phyloP scores from a whole-genome alignment of 2,888 invertebrate species.

The Exephanes ischioxanthus region DNA sequence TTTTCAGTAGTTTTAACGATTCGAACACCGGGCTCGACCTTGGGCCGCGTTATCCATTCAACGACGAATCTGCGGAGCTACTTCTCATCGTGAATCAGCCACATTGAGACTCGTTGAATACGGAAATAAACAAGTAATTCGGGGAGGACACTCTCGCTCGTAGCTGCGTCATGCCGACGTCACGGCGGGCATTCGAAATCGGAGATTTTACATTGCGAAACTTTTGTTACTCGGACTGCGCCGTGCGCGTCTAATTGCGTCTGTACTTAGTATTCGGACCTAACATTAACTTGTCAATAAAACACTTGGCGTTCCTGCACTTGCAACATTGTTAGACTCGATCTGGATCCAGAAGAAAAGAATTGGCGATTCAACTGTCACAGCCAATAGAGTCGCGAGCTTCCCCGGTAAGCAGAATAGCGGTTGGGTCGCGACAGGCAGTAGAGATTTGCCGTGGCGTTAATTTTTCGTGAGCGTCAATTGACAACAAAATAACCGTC shows the following conservation, averaged over 20 bases:
- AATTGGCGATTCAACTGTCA: neutral
- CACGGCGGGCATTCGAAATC: constrained; percentile 53
- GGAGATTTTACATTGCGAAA: constrained; percentile 18
- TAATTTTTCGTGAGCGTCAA: too few species aligned
- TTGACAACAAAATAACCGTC: too few species aligned
- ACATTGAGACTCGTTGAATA: constrained; percentile 15
- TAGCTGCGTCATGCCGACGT: constrained; percentile 55
- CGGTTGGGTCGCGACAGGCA: neutral
- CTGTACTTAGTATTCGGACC: neutral
- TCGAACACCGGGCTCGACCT: too few species aligned
- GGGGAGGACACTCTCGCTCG: constrained; percentile 1
- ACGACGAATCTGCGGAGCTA: neutral
- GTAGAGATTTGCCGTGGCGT: too few species aligned
- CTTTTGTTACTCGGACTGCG: neutral
- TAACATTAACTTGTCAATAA: constrained; percentile 10
- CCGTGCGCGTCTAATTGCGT: constrained; percentile 1
- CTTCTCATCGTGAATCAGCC: constrained; percentile 34
- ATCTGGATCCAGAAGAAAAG: neutral
- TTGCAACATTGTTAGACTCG: neutral
- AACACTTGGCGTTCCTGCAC: neutral
- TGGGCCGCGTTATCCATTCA: neutral
- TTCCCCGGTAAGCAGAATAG: neutral
- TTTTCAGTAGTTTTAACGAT: constrained; percentile 20
- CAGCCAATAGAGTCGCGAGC: neutral
- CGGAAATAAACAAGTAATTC: constrained; percentile 59